Evolutionary conservation across 2,888 invertebrate genomes (phyloP).

Genomic region (Fragum whitleyi): DNA sequence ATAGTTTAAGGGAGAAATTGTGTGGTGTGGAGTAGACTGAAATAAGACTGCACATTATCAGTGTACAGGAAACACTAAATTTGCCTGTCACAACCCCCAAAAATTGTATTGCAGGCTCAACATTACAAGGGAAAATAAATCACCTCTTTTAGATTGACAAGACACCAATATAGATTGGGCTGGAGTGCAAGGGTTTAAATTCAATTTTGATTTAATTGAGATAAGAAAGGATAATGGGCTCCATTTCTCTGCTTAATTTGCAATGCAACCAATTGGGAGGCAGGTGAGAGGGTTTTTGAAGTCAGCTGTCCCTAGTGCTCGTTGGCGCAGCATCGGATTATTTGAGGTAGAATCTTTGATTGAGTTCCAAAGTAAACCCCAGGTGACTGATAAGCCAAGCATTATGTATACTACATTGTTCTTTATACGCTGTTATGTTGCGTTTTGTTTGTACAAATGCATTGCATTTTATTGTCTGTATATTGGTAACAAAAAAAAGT

Average conservation of each 20-base stretch:
- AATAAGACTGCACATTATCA: no score
- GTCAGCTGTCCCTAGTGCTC: background rate
- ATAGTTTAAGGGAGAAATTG: no score
- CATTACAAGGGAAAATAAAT: no score
- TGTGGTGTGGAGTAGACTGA: no score
- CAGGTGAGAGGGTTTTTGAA: constrained; percentile 4
- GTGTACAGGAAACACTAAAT: no score
- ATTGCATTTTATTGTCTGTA: no score
- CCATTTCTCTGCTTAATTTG: constrained; percentile 1
- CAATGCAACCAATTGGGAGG: background rate
- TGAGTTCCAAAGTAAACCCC: background rate
- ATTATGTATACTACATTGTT: background rate
- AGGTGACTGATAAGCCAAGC: background rate
- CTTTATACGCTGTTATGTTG: background rate
- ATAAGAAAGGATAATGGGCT: background rate
- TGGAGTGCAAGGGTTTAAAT: background rate
- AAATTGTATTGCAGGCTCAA: no score
- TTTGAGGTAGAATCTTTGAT: background rate
- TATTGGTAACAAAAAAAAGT: no score
- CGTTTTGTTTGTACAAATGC: no score
- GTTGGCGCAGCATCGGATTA: background rate
- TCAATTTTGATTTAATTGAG: background rate
- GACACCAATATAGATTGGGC: no score
- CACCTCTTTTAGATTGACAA: no score
- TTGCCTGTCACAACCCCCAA: no score